Evolutionary conservation across 2,797 vertebrate species (phyloP).

Genomic region (Artibeus lituratus): DNA sequence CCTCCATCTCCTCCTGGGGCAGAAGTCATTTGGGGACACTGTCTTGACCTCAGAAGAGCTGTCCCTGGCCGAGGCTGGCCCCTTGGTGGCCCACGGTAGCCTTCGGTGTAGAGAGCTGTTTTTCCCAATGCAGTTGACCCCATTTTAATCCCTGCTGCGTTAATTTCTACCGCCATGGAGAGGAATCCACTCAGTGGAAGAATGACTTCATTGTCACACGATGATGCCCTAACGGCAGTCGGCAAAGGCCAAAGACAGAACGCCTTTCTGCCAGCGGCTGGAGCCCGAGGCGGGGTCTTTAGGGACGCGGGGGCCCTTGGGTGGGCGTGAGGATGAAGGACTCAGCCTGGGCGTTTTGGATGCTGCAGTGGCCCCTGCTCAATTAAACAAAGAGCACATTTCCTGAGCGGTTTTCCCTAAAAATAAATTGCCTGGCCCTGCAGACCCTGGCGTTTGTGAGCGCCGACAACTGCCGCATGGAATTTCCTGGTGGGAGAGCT

Average conservation of each 20-base stretch:
- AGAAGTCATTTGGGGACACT: neutral
- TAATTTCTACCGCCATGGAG: conserved; percentile 42
- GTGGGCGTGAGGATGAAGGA: neutral
- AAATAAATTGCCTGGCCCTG: neutral
- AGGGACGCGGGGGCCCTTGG: conserved; percentile 43
- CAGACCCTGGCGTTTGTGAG: neutral
- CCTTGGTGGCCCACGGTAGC: neutral
- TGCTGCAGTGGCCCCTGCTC: neutral
- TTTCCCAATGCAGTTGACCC: conserved; percentile 65
- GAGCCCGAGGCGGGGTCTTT: conserved; percentile 27
- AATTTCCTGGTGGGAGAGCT: rapidly evolving
- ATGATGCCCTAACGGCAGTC: conserved; percentile 30
- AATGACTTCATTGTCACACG: conserved; percentile 60
- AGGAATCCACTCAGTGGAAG: conserved; percentile 46
- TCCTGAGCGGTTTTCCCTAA: neutral
- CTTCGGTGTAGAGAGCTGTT: conserved; percentile 60
- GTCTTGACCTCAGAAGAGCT: neutral
- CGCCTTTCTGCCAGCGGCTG: conserved; percentile 40
- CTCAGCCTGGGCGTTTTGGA: neutral
- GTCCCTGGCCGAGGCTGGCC: neutral
- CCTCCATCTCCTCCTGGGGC: neutral
- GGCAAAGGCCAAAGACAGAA: conserved; percentile 72
- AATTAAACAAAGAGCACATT: conserved; percentile 26
- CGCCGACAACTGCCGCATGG: rapidly evolving
- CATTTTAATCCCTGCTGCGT: conserved; percentile 62